Evolutionary conservation across 37 sponge, comb jelly and placozoan genomes (phyloP), one percentile per base, ranked within the genome.

Genomic region (Geodia barretti): DNA sequence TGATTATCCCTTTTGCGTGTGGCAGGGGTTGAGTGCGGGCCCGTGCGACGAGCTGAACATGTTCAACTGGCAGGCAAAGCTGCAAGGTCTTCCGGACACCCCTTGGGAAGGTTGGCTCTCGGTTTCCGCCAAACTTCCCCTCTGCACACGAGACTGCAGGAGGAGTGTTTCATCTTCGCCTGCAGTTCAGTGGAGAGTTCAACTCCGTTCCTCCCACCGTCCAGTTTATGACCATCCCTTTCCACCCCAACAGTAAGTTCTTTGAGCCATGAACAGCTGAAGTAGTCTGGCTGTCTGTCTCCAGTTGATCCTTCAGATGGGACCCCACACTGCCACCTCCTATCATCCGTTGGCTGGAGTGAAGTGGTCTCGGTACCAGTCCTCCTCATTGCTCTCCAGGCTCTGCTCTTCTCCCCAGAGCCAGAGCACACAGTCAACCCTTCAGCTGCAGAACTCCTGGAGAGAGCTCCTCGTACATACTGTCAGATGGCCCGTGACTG

Each of bases 401-500:
- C n/a, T n/a, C n/a, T 83, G 14, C 72, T 47, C 54, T 47, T 14
- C 14, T 47, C 11, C 54, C 41, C 92, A 41, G 88, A 90, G 2
- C 36, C 39, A 0, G 81, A 75, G 14, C 85, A 79, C 43, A 69
- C 89, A 4, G 54, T 82, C 19, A 92, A 96, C 35, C 66, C 7
- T 4, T 78, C 78, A 36, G 97, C 97, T 38, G 91, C 93, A 38
- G 7, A 69, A 8, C 41, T 86, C 33, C 43, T 77, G 35, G 30
- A 41, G 29, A 65, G 76, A 8, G 70, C 97, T 1, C 91, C 93
- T 24, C 91, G 82, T 65, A 88, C 93, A 0, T 96, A 92, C 79
- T 87, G 73, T n/a, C 97, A 96, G 70, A 92, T 92, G 73, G 93
- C 79, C 11, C 79, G 87, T 72, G 97, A 96, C 66, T 96, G 97